phyloP scores from a whole-genome alignment of 1,140 invertebrate species.

The Lithobius niger region DNA sequence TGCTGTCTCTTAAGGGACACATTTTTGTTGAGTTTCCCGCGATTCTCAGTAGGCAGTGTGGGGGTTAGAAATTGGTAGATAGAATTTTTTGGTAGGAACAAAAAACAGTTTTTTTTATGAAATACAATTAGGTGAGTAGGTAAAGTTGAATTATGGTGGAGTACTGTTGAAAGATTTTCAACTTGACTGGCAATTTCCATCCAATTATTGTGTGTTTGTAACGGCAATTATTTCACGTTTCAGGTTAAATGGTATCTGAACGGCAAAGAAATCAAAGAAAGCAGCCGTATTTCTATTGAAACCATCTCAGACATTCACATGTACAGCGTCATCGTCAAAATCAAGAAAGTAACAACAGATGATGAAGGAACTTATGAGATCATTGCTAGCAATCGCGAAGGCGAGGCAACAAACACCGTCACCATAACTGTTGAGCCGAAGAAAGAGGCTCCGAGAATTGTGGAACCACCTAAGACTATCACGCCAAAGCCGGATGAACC shows the following conservation, averaged over 20 bases:
- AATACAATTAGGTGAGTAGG: too few relatives aligned
- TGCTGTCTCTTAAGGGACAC: too few relatives aligned
- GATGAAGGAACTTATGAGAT: conserved; percentile 83
- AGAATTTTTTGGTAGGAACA: too few relatives aligned
- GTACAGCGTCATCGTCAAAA: conserved; percentile 66
- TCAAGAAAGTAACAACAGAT: conserved; percentile 54
- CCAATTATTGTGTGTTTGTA: too few relatives aligned
- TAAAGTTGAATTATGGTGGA: too few relatives aligned
- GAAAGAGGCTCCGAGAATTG: conserved; percentile 56
- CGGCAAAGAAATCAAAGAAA: conserved; percentile 50
- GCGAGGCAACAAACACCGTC: conserved; percentile 67
- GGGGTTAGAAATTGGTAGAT: too few relatives aligned
- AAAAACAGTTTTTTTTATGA: too few relatives aligned
- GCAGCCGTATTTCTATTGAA: conserved; percentile 48
- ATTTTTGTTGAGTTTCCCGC: too few relatives aligned
- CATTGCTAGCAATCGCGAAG: conserved; percentile 73
- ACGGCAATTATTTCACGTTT: too few relatives aligned
- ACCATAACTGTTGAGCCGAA: conserved; percentile 45
- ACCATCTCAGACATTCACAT: conserved; percentile 78
- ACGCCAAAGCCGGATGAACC: conserved; percentile 62
- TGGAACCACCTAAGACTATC: conserved; percentile 58
- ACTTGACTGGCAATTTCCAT: too few relatives aligned
- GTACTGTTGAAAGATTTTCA: too few relatives aligned
- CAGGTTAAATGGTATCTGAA: conserved; percentile 63
- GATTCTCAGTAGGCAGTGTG: too few relatives aligned